Base-by-base conservation (phyloP, 2,113 vertebrate species). In the Chaenogobius annularis region DNA sequence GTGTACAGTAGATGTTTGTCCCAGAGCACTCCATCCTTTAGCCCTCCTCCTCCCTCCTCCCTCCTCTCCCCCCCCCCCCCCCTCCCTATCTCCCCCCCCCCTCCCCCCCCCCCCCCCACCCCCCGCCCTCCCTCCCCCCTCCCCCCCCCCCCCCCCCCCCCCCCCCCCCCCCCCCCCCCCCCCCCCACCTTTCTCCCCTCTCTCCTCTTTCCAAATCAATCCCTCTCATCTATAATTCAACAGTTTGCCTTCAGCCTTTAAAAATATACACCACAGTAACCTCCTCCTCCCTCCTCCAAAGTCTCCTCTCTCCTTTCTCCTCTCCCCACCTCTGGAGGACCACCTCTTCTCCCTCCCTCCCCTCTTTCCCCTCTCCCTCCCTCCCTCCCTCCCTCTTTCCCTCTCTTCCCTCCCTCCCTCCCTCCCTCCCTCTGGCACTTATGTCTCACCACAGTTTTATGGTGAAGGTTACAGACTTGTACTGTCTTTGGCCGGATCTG, bases 171-270 rank as follows among this genome's bases (percentile, higher is more conserved):
- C 62, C 43, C 69, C 40, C 68, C 61, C 68, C 58, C 52, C 70
- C 71, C 6, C 11, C 20, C n/a, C 40, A 15, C 43, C 59, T 58
- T 65, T 22, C 70, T n/a, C 26, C 52, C 64, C 65, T 47, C 69
- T 46, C 68, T 65, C 68, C 58, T 58, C 70, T 73, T 70, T 77
- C 82, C 78, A 85, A 91, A 91, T 91, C 90, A 91, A 91, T 91
- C 76, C 73, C 68, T 79, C 90, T 91, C 87, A 91, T 91, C 88
- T 90, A 90, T 91, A 89, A 91, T 91, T 91, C 88, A 91, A 81
- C 87, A 91, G 87, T 88, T 87, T 90, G 85, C 85, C 85, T 89
- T 89, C 84, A 90, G 86, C 88, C 88, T 85, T 88, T 91, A 90
- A 87, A n/a, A 89, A 88, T 84, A 88, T 84, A 89, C 86, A 89